Evolutionary conservation across 2,888 invertebrate genomes (phyloP).

Genomic region (Ichneumoninae sp.): DNA sequence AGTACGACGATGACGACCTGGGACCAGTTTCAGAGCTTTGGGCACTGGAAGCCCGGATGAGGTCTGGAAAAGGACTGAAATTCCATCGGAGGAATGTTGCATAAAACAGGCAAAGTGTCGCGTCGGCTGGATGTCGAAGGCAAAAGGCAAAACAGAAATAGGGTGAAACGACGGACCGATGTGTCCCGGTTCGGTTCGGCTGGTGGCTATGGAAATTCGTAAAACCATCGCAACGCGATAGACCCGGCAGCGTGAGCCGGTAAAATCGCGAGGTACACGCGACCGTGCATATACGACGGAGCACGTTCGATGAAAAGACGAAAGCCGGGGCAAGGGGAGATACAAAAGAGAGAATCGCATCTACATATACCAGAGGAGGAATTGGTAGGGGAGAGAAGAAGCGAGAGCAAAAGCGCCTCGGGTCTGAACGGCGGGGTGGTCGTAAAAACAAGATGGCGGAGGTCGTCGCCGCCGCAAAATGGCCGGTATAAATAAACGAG

Average conservation of each 20-base stretch:
- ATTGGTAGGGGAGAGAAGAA: constrained; percentile 36
- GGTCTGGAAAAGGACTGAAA: not conserved
- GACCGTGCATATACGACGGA: not conserved
- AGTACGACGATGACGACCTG: too few relatives aligned
- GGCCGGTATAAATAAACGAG: constrained; percentile 81
- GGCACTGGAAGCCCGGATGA: not conserved
- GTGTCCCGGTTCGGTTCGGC: not conserved
- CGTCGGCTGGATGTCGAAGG: constrained; percentile 20
- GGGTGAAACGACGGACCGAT: constrained; percentile 10
- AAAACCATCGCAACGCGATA: not conserved
- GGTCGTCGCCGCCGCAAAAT: constrained; percentile 77
- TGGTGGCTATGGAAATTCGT: not conserved
- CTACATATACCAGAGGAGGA: constrained; percentile 69
- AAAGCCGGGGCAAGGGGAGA: constrained; percentile 56
- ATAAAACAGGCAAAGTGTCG: constrained; percentile 36
- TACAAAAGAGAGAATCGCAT: constrained; percentile 73
- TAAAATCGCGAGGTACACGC: constrained; percentile 25
- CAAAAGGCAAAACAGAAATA: constrained; percentile 38
- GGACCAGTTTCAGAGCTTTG: too few relatives aligned
- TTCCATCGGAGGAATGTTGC: constrained; percentile 8
- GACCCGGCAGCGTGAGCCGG: not conserved
- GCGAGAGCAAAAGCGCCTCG: constrained; percentile 27
- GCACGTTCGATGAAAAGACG: constrained; percentile 69
- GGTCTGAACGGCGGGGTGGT: constrained; percentile 71
- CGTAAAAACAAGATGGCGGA: constrained; percentile 82